These are phyloP conservation scores for Sebastes taczanowskii DNA, from an alignment of 2,797 vertebrate species.

Conservation along the genomic window DNA sequence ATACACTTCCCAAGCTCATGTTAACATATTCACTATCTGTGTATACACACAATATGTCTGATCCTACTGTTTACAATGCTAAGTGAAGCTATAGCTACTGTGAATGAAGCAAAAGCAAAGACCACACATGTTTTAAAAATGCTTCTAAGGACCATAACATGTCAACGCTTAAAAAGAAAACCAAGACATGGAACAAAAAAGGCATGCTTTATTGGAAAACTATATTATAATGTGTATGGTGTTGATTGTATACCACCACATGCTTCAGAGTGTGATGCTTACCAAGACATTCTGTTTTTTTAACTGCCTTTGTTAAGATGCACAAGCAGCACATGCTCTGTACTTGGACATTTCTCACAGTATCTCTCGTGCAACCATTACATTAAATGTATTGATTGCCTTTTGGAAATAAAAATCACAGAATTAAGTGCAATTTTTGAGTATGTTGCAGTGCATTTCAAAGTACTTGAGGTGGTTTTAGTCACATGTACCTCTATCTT, in stretches of 20 bases:
- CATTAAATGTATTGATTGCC: constrained; percentile 75
- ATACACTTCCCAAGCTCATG: not conserved
- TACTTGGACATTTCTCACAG: constrained; percentile 60
- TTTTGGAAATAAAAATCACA: constrained; percentile 76
- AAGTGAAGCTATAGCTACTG: constrained; percentile 47
- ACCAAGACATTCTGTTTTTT: constrained; percentile 35
- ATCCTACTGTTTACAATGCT: constrained; percentile 29
- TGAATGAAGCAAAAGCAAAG: constrained; percentile 64
- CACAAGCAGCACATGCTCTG: constrained; percentile 50
- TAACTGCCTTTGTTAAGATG: constrained; percentile 41
- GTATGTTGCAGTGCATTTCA: not conserved
- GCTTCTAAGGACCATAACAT: constrained; percentile 36
- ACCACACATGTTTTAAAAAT: constrained; percentile 56
- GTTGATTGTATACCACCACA: constrained; percentile 71
- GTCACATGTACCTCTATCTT: not conserved
- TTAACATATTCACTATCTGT: constrained; percentile 19
- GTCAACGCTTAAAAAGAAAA: constrained; percentile 57
- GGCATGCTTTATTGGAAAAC: constrained; percentile 76
- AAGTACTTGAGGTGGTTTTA: not conserved
- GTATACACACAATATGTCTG: constrained; percentile 35
- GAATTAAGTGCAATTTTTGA: constrained; percentile 24
- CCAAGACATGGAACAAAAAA: constrained; percentile 56
- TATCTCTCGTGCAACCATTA: constrained; percentile 67
- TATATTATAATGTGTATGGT: constrained; percentile 68
- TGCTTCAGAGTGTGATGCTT: constrained; percentile 61